These are phyloP conservation scores for Cheilosia soror DNA, from an alignment of 2,888 invertebrate species.

Conservation along the genomic window DNA sequence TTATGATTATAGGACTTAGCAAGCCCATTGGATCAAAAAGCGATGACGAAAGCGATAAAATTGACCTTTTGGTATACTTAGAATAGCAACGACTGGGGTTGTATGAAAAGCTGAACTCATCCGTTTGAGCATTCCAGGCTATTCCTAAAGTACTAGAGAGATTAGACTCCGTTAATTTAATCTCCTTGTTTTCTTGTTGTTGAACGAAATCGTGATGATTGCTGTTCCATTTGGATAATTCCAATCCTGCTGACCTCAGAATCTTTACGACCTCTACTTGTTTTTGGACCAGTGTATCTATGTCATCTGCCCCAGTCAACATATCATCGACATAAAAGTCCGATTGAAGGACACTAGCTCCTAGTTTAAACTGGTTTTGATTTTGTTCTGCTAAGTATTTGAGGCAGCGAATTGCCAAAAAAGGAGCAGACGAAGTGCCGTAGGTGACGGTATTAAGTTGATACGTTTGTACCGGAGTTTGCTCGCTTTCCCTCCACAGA, in stretches of 20 bases:
- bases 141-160: conserved; percentile 31
- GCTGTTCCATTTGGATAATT: too few relatives aligned
- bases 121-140: background rate
- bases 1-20: conserved; percentile 60
- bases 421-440: conserved; percentile 29
- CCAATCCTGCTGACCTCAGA: too few relatives aligned
- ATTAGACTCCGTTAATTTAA: background rate
- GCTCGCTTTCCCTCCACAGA: background rate
- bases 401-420: too few relatives aligned
- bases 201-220: too few relatives aligned
- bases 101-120: background rate
- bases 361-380: too few relatives aligned
- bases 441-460: conserved; percentile 28
- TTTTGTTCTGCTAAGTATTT: too few relatives aligned
- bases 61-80: conserved; percentile 1
- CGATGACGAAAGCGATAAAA: conserved; percentile 33
- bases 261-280: too few relatives aligned
- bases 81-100: background rate
- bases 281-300: too few relatives aligned
- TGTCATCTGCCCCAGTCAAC: too few relatives aligned
- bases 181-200: too few relatives aligned
- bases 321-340: too few relatives aligned
- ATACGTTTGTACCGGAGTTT: background rate
- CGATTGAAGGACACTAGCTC: too few relatives aligned
- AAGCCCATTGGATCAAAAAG: conserved; percentile 64